A percentile compares a stretch with the other conserved stretches of the same genome.
Conservation (phyloP, 1,140 invertebrate species). For the Protaetia brevitarsis region DNA sequence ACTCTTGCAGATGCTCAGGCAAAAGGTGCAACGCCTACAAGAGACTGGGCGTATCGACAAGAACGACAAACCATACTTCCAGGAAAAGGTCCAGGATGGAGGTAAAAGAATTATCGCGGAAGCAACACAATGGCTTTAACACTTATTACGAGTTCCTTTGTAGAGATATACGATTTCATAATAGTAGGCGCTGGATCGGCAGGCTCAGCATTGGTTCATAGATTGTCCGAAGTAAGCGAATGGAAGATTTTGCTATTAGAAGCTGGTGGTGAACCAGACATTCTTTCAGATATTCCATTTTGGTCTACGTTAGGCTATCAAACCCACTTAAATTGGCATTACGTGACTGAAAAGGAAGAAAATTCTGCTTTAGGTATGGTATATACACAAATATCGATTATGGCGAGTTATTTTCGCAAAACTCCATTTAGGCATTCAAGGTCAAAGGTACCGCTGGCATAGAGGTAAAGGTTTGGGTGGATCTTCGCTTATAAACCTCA, state of each 20-base stretch:
- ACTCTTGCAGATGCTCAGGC: background rate
- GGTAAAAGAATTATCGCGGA: too few species aligned
- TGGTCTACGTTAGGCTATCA: background rate
- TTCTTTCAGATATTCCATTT: slow-evolving; percentile 7
- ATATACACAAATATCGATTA: background rate
- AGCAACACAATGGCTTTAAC: background rate
- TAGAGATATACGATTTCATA: slow-evolving; percentile 68
- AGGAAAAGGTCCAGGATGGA: background rate
- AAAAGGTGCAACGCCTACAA: background rate
- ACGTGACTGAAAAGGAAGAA: background rate
- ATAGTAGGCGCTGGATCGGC: slow-evolving; percentile 87
- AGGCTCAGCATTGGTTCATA: slow-evolving; percentile 81
- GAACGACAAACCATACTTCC: background rate
- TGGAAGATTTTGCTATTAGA: slow-evolving; percentile 81
- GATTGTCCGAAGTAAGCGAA: slow-evolving; percentile 67
- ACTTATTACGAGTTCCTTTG: background rate
- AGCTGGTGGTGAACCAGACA: slow-evolving; percentile 58
- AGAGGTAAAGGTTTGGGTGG: slow-evolving; percentile 62
- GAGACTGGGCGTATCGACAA: background rate
- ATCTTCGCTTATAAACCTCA: slow-evolving; percentile 61
- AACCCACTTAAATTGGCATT: background rate
- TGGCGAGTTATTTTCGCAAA: background rate
- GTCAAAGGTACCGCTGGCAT: slow-evolving; percentile 56
- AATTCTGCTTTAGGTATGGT: slow-evolving; percentile 19
- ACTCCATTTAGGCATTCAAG: slow-evolving; percentile 31